These are phyloP conservation scores for Centropristis striata DNA, from an alignment of 2,113 vertebrate species.

Conservation along the genomic window DNA sequence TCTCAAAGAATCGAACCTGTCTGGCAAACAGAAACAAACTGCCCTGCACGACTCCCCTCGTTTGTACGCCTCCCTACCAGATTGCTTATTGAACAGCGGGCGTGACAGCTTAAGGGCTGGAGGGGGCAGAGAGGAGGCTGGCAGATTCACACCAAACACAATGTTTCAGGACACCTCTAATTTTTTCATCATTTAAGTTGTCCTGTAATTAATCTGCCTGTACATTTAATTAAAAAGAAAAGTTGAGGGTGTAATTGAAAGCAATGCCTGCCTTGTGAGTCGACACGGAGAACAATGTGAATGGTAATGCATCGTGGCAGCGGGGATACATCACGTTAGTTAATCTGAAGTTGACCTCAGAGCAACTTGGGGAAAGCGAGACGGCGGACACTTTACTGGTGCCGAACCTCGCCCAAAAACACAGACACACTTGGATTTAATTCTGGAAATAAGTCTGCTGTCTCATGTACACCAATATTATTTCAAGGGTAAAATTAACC, in stretches of 20 bases:
- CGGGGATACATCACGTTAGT: conserved; percentile 80
- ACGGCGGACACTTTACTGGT: conserved; percentile 28
- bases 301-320: conserved; percentile 79
- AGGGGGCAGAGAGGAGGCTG: conserved; percentile 33
- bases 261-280: conserved; percentile 75
- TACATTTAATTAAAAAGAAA: conserved; percentile 87
- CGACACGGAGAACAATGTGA: conserved; percentile 72
- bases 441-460: conserved; percentile 35
- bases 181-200: conserved; percentile 79
- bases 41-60: conserved; percentile 63
- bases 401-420: conserved; percentile 27
- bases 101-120: conserved; percentile 64
- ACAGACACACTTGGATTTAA: conserved; percentile 25
- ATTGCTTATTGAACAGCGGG: conserved; percentile 82
- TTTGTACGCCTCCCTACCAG: conserved; percentile 67
- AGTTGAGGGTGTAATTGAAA: conserved; percentile 85
- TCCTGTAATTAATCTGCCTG: conserved; percentile 84
- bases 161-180: conserved; percentile 78
- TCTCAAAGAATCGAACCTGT: conserved; percentile 81
- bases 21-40: conserved; percentile 83
- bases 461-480: conserved; percentile 2
- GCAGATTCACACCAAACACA: conserved; percentile 63
- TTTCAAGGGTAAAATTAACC: conserved; percentile 28
- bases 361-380: conserved; percentile 50
- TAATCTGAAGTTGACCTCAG: conserved; percentile 83